Conservation (phyloP, 2,797 vertebrate species). For the Dromococcyx pavoninus region DNA sequence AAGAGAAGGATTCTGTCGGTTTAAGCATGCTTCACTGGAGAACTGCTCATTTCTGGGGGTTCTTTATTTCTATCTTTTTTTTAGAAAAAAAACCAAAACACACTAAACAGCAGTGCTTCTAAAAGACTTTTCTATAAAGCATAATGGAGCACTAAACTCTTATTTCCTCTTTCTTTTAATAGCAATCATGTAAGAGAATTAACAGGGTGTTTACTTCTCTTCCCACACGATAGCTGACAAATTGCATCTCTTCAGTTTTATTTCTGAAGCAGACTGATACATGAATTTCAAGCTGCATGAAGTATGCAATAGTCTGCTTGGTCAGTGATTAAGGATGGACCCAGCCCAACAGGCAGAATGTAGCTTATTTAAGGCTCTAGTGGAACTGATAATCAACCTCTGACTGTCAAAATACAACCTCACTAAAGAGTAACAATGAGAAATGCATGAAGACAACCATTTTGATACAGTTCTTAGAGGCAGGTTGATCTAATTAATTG, state of each 20-base stretch:
- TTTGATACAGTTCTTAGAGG: slow-evolving; percentile 64
- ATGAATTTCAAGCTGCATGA: slow-evolving; percentile 33
- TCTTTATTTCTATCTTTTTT: background rate
- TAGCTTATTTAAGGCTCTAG: slow-evolving; percentile 54
- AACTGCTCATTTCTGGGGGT: background rate
- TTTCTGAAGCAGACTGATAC: slow-evolving; percentile 44
- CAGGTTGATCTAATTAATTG: slow-evolving; percentile 70
- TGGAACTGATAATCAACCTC: slow-evolving; percentile 62
- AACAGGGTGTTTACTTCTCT: slow-evolving; percentile 59
- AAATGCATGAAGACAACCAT: slow-evolving; percentile 71
- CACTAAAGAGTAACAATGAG: slow-evolving; percentile 62
- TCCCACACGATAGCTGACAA: slow-evolving; percentile 58
- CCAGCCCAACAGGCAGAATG: slow-evolving; percentile 37
- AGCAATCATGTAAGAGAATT: slow-evolving; percentile 55
- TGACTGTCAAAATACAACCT: slow-evolving; percentile 68
- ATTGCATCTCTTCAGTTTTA: slow-evolving; percentile 48
- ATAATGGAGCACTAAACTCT: slow-evolving; percentile 38
- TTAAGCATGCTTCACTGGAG: background rate
- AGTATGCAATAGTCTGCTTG: slow-evolving; percentile 15
- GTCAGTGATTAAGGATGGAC: slow-evolving; percentile 57
- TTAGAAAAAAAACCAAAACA: background rate
- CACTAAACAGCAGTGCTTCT: background rate
- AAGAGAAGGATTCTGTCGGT: background rate
- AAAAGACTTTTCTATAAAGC: slow-evolving; percentile 15
- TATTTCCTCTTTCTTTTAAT: slow-evolving; percentile 64